Base-by-base conservation (phyloP, 2,888 invertebrate genomes). In the Hypsopygia costalis region DNA sequence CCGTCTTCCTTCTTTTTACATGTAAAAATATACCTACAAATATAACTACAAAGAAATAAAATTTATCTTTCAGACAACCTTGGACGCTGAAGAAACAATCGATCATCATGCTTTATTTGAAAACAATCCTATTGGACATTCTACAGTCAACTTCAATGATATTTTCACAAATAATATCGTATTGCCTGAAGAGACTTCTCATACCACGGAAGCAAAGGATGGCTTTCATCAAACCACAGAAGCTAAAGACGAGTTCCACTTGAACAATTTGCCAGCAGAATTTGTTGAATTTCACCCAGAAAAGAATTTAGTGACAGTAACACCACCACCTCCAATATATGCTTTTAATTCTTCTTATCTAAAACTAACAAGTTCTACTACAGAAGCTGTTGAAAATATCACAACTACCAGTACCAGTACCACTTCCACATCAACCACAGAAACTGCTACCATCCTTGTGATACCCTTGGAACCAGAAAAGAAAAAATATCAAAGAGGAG, bases 401-500 rank as follows among this genome's bases (percentile, higher is more conserved):
- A 11, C 34, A 4, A 27, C 34, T 0, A 27, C 25, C 1, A 29
- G 9, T 5, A 20, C 2, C 8, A n/a, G 9, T 3, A 9, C 5
- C 6, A 34, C 4, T 4, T 20, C 20, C 1, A 36, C 36, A n/a
- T 29, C 29, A 2, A 29, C 29, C 3, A 29, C 20, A 3, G 8
- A 31, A 2, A 16, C 2, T 16, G 4, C 4, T 16, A 4, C 4
- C 16, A 4, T 16, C 4, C 16, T 3, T 2, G 4, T 16, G 16
- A 16, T 16, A 16, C 16, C 16, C 4, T 4, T 16, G 16, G 3
- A 16, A 4, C 16, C 2, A 16, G 16, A 16, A 25, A 55, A 50
- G 32, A 54, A 56, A 25, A 46, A 61, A 1, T 43, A 55, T 1
- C 64, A 74, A 32, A 62, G 68, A 54, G 82, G 83, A 0, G 59